Percentiles rank a stretch among this genome's conserved stretches.
Conservation (phyloP, 1,140 invertebrate genomes). For the Aphis gossypii region DNA sequence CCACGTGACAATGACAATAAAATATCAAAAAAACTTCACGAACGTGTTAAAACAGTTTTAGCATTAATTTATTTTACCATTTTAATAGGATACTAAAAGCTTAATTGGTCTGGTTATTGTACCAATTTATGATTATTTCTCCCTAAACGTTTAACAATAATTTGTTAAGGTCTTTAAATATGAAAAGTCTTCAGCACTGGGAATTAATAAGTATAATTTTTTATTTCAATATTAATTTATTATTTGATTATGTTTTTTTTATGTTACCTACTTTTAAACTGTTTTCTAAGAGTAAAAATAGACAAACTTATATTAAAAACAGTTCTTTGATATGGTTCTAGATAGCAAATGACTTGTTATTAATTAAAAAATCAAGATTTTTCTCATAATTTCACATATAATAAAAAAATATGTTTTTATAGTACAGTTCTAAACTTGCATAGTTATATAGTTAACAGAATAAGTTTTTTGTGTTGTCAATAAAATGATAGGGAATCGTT, state of each 20-base stretch:
- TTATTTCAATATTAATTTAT: no score
- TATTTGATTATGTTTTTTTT: no score
- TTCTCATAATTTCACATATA: not conserved
- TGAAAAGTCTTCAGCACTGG: no score
- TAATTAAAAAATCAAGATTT: no score
- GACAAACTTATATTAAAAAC: no score
- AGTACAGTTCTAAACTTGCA: not conserved
- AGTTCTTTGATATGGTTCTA: no score
- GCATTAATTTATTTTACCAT: not conserved
- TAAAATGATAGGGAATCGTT: no score
- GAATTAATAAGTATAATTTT: no score
- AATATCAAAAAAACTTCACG: not conserved
- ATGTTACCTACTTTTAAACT: not conserved
- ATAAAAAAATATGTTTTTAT: no score
- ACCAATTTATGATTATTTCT: constrained; percentile 15
- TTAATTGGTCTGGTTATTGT: not conserved
- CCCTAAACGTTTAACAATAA: not conserved
- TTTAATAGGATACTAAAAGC: not conserved
- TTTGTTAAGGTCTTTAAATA: no score
- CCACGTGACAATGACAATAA: not conserved
- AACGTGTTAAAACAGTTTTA: not conserved
- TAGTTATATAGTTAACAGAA: not conserved
- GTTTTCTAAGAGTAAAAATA: not conserved
- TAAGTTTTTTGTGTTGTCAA: not conserved
- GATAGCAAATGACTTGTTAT: not conserved